Evolutionary conservation across 2,113 vertebrate genomes (phyloP), one percentile per base, ranked within the genome.

Genomic region (Penelope pileata): DNA sequence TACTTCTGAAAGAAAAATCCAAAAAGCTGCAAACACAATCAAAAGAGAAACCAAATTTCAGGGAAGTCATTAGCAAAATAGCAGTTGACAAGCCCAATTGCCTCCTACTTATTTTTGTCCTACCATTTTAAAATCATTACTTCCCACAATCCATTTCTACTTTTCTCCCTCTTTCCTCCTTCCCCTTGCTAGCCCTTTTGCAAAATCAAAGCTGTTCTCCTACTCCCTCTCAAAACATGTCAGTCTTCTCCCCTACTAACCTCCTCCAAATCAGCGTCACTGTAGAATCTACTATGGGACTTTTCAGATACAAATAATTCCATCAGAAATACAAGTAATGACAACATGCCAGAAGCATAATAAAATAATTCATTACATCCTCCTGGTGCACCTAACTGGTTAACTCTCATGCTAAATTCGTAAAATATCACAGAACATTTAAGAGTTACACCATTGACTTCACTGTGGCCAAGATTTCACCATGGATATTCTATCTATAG

Each of bases 1-100:
- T 36, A 43, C 23, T 77, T 93, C 66, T 58, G 32, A 87, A 96
- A 91, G 51, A 92, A 91, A 90, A 87, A 66, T 73, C 26, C 64
- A 42, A 86, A 38, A 83, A 9, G 30, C 22, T 78, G 34, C 15
- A 88, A 94, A 80, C 38, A 36, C 16, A 74, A 67, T 80, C 58
- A 88, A 51, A 91, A 88, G 23, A 67, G 43, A 88, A 94, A 76
- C 23, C 75, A 88, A 90, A 83, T 78, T 69, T 26, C 73, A 91
- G 48, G 10, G n/a, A 83, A 91, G n/a, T 70, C 23, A 72, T 78
- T 50, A 91, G 56, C 5, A 88, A 94, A 88, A 60, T n/a, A 66
- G n/a, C 50, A 74, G 54, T 43, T 81, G 26, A 91, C 78, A 95
- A 91, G 45, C 17, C 56, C 16, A 36, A 63, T 45, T 68, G 36